Evolutionary conservation across 2,888 invertebrate genomes (phyloP), one percentile per base, ranked within the genome.

Genomic region (Trichopria drosophilae): DNA sequence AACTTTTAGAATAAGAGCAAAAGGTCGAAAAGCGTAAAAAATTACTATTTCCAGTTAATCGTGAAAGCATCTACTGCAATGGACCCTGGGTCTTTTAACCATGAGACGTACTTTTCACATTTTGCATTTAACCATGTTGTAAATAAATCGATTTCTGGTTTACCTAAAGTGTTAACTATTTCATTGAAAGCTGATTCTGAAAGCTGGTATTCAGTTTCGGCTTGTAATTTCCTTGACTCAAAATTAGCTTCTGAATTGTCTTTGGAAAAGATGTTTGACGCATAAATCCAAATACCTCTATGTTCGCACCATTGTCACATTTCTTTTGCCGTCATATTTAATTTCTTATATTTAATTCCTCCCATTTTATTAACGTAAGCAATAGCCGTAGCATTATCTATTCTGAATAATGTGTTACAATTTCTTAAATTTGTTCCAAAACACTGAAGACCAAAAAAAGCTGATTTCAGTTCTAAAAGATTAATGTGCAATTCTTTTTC

Each of bases 101-200:
- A 66, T 3, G 65, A 65, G 6, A 65, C 40, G 32, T 55, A 65
- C 24, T 24, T 49, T 18, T 39, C n/a, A 47, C 67, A 66, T 53
- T 64, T 65, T 9, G 29, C 34, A 46, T 66, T 66, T 22, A 36
- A 9, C 15, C 54, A 13, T 19, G 55, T 53, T 6, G 64, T 61
- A 53, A 66, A 66, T 10, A 62, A 39, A 32, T 65, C 62, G 26
- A 59, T 62, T 20, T 58, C 58, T 6, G 58, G 57, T 6, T 41
- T 24, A 2, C 53, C 49, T 7, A 53, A 29, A 7, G 3, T 9
- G 7, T 9, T 6, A 3, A 20, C 23, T 24, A 53, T 50, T 13
- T 37, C 35, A 37, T 36, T 16, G 23, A 53, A 50, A n/a, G 41
- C 50, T 2, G 3, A 2, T 15, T 26, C 24, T 16, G 42, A 26